phyloP scores from a whole-genome alignment of 2,888 invertebrate species.

The Drosophila emarginata region DNA sequence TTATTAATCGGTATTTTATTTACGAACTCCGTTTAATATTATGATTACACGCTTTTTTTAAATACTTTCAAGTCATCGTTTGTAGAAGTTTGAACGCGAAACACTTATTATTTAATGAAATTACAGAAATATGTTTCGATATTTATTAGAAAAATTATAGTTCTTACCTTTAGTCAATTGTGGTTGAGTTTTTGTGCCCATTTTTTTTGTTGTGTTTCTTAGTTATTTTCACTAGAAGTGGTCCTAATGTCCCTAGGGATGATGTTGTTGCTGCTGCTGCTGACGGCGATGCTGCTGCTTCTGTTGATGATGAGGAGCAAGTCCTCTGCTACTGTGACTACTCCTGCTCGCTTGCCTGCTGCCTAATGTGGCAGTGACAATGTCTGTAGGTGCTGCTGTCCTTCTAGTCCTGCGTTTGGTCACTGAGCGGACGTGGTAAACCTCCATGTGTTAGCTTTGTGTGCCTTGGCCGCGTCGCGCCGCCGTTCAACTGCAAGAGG shows the following conservation, averaged over 20 bases:
- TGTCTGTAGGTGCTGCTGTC: slow-evolving; percentile 20
- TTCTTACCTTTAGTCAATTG: slow-evolving; percentile 77
- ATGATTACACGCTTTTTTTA: too few species aligned
- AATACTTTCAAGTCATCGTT: too few species aligned
- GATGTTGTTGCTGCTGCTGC: slow-evolving; percentile 20
- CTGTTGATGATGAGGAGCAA: slow-evolving; percentile 1
- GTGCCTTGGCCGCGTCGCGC: slow-evolving; percentile 63
- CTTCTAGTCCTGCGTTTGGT: slow-evolving; percentile 17
- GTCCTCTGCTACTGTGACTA: slow-evolving; percentile 7
- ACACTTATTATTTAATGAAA: too few species aligned
- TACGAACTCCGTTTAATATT: too few species aligned
- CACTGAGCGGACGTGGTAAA: slow-evolving; percentile 39
- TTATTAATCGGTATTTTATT: too few species aligned
- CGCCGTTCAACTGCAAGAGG: slow-evolving; percentile 49
- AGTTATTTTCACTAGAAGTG: not conserved
- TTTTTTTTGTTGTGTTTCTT: slow-evolving; percentile 53
- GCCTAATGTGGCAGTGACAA: slow-evolving; percentile 3
- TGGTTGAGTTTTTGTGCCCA: slow-evolving; percentile 81
- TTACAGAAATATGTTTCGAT: not conserved
- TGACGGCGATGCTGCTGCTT: not conserved
- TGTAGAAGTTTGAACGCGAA: too few species aligned
- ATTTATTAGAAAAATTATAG: not conserved
- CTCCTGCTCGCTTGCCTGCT: slow-evolving; percentile 28
- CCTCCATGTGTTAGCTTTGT: slow-evolving; percentile 70
- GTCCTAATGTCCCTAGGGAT: slow-evolving; percentile 13